Evolutionary conservation across 2,888 invertebrate genomes (phyloP), one percentile per base, ranked within the genome.

Genomic region (Parelbella ahira): DNA sequence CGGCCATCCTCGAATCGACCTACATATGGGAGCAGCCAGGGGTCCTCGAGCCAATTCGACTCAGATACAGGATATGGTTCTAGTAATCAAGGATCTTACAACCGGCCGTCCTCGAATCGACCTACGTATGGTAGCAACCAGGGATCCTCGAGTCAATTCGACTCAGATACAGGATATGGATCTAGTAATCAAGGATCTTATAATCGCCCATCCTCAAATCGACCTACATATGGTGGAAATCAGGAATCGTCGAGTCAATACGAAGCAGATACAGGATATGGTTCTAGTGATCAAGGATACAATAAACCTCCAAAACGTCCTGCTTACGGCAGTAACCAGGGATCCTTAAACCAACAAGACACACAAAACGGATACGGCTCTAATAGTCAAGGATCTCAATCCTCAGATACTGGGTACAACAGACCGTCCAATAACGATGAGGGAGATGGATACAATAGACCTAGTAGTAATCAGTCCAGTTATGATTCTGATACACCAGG

Each of bases 401-500:
- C n/a, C n/a, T n/a, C n/a, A n/a, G n/a, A n/a, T 11, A 38, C 10
- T 3, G 43, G 38, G 20, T 38, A 43, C 11, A 29, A 46, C 5
- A 30, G 21, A 15, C 48, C 51, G 10, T 20, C 44, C 1, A 37
- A 47, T 18, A 38, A 38, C 9, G 47, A 56, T n/a, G 48, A 47
- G 25, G 27, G 48, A 49, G 6, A 37, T 34, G 12, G 49, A 30
- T 9, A 49, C 29, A 12, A 29, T 9, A 45, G 45, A 37, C 50
- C 54, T 20, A 49, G 46, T 6, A 38, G 38, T 13, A 50, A 47
- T 15, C 48, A 53, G 25, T 33, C 29, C 21, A 44, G 45, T n/a
- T 50, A 54, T 19, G 44, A 53, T 29, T 43, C 37, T 25, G 51
- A 61, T 13, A 58, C 58, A 29, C 69, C 69, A 6, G 60, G 63